A percentile compares a stretch with the other conserved stretches of the same genome.
These are phyloP conservation scores for Druon quercuslanigerum DNA, from an alignment of 1,140 invertebrate species.

Conservation along the genomic window DNA sequence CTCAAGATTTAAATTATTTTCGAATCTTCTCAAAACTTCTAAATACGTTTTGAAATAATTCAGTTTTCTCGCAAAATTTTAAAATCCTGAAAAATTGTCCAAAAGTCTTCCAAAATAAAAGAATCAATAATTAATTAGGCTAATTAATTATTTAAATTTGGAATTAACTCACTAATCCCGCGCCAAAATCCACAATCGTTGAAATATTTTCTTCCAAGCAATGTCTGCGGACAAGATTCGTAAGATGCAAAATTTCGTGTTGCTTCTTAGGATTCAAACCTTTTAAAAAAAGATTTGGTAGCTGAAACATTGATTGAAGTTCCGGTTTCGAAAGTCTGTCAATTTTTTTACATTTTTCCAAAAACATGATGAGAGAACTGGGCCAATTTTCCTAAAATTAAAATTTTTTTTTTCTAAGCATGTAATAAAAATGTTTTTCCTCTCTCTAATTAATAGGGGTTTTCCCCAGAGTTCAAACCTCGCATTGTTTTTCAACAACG, in stretches of 20 bases:
- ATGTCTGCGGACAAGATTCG: constrained; percentile 77
- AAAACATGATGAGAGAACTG: constrained; percentile 68
- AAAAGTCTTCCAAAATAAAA: no score
- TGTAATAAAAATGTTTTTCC: no score
- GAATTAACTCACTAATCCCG: constrained; percentile 80
- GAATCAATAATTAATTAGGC: no score
- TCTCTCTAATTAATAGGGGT: no score
- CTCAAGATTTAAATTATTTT: no score
- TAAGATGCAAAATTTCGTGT: constrained; percentile 81
- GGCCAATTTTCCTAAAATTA: constrained; percentile 68
- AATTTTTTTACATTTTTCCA: constrained; percentile 63
- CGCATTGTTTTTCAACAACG: constrained; percentile 55
- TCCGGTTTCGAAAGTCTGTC: constrained; percentile 54
- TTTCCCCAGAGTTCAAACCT: constrained; percentile 48
- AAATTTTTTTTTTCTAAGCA: constrained; percentile 26
- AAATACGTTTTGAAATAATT: no score
- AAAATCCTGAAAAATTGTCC: no score
- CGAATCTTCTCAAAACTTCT: no score
- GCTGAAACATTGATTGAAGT: constrained; percentile 34
- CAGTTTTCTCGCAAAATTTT: no score
- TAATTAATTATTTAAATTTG: constrained; percentile 24
- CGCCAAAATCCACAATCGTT: constrained; percentile 87
- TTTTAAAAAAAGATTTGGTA: constrained; percentile 65
- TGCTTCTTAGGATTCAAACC: constrained; percentile 80
- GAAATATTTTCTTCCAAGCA: constrained; percentile 75